A percentile compares a stretch with the other conserved stretches of the same genome.
Evolutionary conservation across 2,113 vertebrate genomes (phyloP).

Genomic region (Mobula birostris): DNA sequence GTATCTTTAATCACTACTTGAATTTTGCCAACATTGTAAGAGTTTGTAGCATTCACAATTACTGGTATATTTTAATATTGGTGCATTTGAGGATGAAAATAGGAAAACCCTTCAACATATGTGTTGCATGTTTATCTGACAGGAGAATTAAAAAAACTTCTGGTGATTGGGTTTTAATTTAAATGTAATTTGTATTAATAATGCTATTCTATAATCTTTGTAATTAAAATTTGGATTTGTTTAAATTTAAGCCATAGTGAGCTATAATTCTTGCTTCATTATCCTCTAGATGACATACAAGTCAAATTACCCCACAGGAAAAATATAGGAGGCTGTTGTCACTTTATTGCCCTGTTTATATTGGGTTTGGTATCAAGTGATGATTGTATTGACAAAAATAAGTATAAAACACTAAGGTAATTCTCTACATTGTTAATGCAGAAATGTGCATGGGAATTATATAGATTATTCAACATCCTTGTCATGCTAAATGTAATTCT

Average conservation of each 20-base stretch:
- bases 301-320: neutral
- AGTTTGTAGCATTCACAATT: neutral
- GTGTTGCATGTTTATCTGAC: neutral
- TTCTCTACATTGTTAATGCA: neutral
- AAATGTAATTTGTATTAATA: neutral
- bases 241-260: neutral
- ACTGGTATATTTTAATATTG: neutral
- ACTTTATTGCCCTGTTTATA: neutral
- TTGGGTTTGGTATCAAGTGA: neutral
- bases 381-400: neutral
- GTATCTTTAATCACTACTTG: neutral
- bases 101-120: neutral
- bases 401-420: neutral
- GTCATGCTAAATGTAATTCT: neutral
- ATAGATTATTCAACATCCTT: neutral
- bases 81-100: neutral
- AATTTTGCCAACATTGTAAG: neutral
- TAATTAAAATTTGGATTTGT: neutral
- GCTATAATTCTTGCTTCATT: neutral
- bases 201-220: neutral
- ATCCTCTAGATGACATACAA: neutral
- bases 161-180: neutral
- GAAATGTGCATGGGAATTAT: neutral
- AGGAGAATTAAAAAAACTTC: neutral
- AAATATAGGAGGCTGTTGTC: neutral